A percentile compares a stretch with the other conserved stretches of the same genome.
Conservation (phyloP, 2,797 vertebrate genomes). For the Limosa lapponica region DNA sequence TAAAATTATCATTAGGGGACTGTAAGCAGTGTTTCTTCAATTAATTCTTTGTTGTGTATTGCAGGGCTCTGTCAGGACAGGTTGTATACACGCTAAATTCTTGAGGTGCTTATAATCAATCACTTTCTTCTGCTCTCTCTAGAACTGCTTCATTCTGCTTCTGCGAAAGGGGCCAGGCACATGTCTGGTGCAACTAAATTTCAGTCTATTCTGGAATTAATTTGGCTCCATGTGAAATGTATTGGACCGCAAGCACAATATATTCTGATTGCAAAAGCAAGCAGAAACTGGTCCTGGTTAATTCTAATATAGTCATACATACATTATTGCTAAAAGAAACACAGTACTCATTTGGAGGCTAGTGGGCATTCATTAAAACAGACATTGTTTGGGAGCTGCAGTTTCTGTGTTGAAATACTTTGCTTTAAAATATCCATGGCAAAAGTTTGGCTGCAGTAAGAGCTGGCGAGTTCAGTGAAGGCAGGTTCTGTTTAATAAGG, state of each 20-base stretch:
- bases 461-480: background rate
- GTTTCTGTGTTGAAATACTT: background rate
- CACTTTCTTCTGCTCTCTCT: background rate
- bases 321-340: background rate
- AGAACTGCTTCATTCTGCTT: background rate
- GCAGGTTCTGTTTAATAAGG: background rate
- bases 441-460: background rate
- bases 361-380: background rate
- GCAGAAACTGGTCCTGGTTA: background rate
- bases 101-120: background rate
- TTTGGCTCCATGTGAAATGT: background rate
- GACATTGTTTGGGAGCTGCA: background rate
- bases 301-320: background rate
- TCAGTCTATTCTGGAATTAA: background rate
- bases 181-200: background rate
- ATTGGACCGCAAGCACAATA: background rate
- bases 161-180: background rate
- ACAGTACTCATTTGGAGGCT: background rate
- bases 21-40: background rate
- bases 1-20: background rate
- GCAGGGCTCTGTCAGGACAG: background rate
- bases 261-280: background rate
- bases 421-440: constrained; percentile 17
- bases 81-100: background rate
- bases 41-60: background rate